Base-by-base conservation (phyloP, 53 echinoderm and acorn worm species). In the Pentamera pediparva region DNA sequence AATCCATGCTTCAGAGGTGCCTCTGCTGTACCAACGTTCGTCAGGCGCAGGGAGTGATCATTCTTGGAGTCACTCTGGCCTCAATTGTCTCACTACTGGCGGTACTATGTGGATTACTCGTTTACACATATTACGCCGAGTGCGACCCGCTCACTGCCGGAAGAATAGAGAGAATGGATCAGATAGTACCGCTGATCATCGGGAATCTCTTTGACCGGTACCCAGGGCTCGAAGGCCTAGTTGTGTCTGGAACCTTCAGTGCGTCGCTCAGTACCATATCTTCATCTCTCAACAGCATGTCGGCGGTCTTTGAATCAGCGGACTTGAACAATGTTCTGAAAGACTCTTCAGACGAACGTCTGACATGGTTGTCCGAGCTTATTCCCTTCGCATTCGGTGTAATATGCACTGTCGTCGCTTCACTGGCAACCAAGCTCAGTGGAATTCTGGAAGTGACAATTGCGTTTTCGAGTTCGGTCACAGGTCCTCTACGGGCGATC, bases 261-360 rank as follows among this genome's bases (percentile, higher is more conserved):
- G 54, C 54, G 54, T 54, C 54, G 10, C 54, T 54, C 54, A 54
- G 54, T 28, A 54, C 54, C 22, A 54, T 54, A 2, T 54, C 54
- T 54, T 54, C 54, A 1, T 26, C 25, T 54, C 11, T 54, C 8
- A 54, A 54, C 11, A 10, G 25, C 54, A 54, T 54, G 54, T 24
- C 54, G 28, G 54, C 54, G 0, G 54, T 54, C 0, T 54, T 54
- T 22, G 54, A 54, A 28, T 24, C 54, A 11, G 54, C 54, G 24
- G 54, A 26, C 28, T 28, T 54, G 8, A 54, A 11, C 25, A 4
- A 26, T 54, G n/a, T 22, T 28, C 28, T 54, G 9, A 54, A 19
- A 22, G 54, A 28, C 25, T 24, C 54, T 13, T 13, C 54, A 54
- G 54, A 54, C 3, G 28, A 54, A 17, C 24, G 18, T 9, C 54